A percentile compares a stretch with the other conserved stretches of the same genome.
Conservation (phyloP, 2,797 vertebrate genomes). For the Sebastes iracundus region DNA sequence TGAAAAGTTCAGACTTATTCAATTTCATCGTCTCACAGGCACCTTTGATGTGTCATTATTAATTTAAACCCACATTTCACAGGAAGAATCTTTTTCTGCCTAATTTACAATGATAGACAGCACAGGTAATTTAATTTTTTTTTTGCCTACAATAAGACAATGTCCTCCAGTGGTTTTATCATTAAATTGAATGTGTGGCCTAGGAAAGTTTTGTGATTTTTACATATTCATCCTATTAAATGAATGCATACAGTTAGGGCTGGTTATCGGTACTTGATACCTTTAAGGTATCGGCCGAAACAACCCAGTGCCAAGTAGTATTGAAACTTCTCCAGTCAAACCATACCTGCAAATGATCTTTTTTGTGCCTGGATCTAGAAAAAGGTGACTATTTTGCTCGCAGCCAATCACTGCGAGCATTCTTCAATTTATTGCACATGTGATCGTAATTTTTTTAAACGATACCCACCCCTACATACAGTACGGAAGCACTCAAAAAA, state of each 20-base stretch:
- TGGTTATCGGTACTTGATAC: no score
- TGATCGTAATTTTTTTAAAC: no score
- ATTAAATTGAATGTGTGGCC: neutral
- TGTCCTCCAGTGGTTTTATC: neutral
- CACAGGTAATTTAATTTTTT: slow-evolving; percentile 1
- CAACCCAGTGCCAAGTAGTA: no score
- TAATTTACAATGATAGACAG: slow-evolving; percentile 3
- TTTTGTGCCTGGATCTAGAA: no score
- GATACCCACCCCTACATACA: no score
- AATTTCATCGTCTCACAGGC: slow-evolving; percentile 1
- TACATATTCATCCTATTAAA: neutral
- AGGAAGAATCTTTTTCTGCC: slow-evolving; percentile 2
- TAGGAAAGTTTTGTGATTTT: neutral
- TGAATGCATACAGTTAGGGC: neutral
- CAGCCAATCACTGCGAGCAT: no score
- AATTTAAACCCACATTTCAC: slow-evolving; percentile 43
- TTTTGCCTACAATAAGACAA: neutral
- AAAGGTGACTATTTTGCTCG: no score
- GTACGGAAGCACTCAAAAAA: neutral
- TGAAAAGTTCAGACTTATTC: neutral
- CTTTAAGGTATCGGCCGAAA: no score
- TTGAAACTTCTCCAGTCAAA: no score
- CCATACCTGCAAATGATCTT: no score
- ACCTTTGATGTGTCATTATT: slow-evolving; percentile 25
- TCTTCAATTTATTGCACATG: no score